phyloP scores from a whole-genome alignment of 2,888 invertebrate species.

The Noctua pronuba region DNA sequence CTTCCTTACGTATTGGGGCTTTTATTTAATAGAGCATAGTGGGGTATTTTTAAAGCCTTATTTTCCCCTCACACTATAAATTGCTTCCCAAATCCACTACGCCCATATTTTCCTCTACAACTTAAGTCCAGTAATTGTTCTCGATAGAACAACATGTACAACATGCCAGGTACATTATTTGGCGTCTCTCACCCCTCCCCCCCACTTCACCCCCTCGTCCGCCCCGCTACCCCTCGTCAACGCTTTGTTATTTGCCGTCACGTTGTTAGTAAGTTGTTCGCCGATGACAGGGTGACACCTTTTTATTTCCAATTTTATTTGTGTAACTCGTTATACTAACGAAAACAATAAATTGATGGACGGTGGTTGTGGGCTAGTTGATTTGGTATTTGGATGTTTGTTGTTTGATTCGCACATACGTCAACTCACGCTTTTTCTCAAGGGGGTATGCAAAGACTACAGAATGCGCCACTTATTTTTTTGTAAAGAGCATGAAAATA shows the following conservation, averaged over 20 bases:
- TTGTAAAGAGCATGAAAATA: not conserved
- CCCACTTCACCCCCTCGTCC: not conserved
- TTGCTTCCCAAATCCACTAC: not conserved
- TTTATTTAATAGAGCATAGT: not conserved
- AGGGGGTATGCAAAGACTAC: not conserved
- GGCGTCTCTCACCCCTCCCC: slow-evolving; percentile 11
- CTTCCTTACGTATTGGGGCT: not conserved
- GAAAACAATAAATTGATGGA: slow-evolving; percentile 70
- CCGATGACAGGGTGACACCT: slow-evolving; percentile 68
- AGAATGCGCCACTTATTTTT: not conserved
- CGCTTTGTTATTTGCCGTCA: slow-evolving; percentile 71
- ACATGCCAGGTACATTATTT: slow-evolving; percentile 60
- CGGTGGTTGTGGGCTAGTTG: slow-evolving; percentile 26
- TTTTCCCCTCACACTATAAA: not conserved
- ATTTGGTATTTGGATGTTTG: slow-evolving; percentile 17
- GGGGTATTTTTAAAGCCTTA: not conserved
- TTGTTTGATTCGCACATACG: not conserved
- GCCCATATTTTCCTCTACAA: slow-evolving; percentile 19
- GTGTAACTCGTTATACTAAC: slow-evolving; percentile 68
- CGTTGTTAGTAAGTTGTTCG: slow-evolving; percentile 70
- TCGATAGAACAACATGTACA: slow-evolving; percentile 57
- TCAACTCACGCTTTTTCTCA: not conserved
- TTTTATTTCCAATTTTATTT: slow-evolving; percentile 70
- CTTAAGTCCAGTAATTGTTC: slow-evolving; percentile 53
- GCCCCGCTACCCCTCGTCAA: slow-evolving; percentile 58